Conservation (phyloP, 2,888 invertebrate genomes). For the Andrena chrysosceles region DNA sequence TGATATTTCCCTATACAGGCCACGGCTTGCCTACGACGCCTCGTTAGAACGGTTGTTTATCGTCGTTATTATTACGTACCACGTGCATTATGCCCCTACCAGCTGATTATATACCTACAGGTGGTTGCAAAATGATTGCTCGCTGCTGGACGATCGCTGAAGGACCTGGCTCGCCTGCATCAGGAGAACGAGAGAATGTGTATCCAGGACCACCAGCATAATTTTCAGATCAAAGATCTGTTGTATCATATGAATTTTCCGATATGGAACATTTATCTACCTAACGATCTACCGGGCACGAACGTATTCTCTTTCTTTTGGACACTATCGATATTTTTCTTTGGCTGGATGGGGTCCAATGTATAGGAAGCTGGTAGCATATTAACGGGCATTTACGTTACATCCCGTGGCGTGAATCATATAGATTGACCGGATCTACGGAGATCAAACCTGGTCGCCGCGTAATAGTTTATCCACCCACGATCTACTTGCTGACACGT, state of each 20-base stretch:
- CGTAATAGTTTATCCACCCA: constrained; percentile 53
- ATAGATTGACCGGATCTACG: constrained; percentile 2
- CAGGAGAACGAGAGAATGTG: constrained; percentile 40
- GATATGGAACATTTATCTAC: constrained; percentile 63
- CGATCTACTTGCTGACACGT: constrained; percentile 25
- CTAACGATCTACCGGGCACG: constrained; percentile 54
- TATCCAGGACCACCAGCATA: constrained; percentile 60
- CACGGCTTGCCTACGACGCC: constrained; percentile 63
- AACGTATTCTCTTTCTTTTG: constrained; percentile 24
- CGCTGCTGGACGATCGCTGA: constrained; percentile 16
- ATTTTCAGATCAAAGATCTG: constrained; percentile 54
- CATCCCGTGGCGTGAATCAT: constrained; percentile 3
- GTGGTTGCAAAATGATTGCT: constrained; percentile 77
- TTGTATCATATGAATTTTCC: constrained; percentile 69
- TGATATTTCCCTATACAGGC: constrained; percentile 75
- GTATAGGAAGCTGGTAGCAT: constrained; percentile 61
- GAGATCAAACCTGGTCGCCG: neutral
- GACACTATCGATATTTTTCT: constrained; percentile 6
- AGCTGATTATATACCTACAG: constrained; percentile 73
- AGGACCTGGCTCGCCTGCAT: neutral
- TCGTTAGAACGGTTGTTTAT: constrained; percentile 79
- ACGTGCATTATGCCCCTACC: constrained; percentile 40
- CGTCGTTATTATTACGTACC: constrained; percentile 74
- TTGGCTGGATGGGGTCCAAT: constrained; percentile 39
- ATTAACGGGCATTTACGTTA: constrained; percentile 44